Evolutionary conservation across 2,888 invertebrate genomes (phyloP).

Genomic region (Eupeodes latifasciatus): DNA sequence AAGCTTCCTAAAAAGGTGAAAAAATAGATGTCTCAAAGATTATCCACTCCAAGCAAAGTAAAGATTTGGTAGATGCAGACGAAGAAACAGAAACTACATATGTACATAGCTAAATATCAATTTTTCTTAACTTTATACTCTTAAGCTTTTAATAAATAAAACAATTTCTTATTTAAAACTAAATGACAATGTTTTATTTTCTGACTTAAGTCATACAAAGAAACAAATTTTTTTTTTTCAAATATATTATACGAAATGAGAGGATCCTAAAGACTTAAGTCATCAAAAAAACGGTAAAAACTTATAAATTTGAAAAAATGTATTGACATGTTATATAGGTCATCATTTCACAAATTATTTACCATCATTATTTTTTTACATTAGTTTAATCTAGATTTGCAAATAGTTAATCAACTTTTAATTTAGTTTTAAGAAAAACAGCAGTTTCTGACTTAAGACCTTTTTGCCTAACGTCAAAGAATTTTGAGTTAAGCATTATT

Average conservation of each 20-base stretch:
- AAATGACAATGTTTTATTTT: not conserved
- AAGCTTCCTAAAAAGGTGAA: not conserved
- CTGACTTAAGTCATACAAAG: not conserved
- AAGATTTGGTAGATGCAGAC: not conserved
- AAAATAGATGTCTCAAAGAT: constrained; percentile 2
- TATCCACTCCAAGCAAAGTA: not conserved
- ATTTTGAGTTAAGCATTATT: too few species aligned
- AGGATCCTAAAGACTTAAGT: constrained; percentile 1
- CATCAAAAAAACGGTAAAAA: not conserved
- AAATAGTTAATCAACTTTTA: too few species aligned
- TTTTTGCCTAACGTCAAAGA: too few species aligned
- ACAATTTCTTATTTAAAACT: not conserved
- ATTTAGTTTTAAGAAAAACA: too few species aligned
- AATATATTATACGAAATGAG: not conserved
- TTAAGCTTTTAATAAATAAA: not conserved
- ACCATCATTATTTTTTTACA: too few species aligned
- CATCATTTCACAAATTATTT: too few species aligned
- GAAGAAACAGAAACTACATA: not conserved
- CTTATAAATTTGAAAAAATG: not conserved
- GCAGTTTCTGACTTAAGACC: too few species aligned
- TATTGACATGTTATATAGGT: not conserved
- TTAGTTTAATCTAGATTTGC: too few species aligned
- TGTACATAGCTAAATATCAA: too few species aligned
- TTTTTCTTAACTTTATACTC: not conserved
- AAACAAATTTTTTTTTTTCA: not conserved